Conservation (phyloP, 1,140 invertebrate species). For the Zelostemma sp. region DNA sequence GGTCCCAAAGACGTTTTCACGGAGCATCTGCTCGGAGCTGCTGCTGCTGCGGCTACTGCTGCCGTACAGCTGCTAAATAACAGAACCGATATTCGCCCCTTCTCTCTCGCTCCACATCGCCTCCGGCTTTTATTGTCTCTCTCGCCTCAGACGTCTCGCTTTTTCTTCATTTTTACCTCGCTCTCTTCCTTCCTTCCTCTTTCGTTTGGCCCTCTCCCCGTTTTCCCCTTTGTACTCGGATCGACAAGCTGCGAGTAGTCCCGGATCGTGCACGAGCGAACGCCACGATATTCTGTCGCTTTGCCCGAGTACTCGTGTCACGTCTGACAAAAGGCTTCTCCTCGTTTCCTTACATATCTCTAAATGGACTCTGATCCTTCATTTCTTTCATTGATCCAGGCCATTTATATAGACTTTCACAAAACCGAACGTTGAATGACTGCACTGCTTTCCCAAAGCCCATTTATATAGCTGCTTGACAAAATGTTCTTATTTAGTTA, state of each 20-base stretch:
- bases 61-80: slow-evolving; percentile 67
- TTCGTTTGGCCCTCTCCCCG: slow-evolving; percentile 28
- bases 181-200: slow-evolving; percentile 9
- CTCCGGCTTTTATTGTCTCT: slow-evolving; percentile 5
- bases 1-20: slow-evolving; percentile 60
- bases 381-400: slow-evolving; percentile 1
- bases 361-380: slow-evolving; percentile 11
- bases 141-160: slow-evolving; percentile 4
- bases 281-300: slow-evolving; percentile 25
- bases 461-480: background rate
- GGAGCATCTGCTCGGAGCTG: slow-evolving; percentile 59
- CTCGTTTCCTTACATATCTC: slow-evolving; percentile 21
- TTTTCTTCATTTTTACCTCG: slow-evolving; percentile 2
- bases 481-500: background rate
- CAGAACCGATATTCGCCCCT: slow-evolving; percentile 51
- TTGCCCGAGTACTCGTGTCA: slow-evolving; percentile 45
- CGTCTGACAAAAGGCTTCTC: slow-evolving; percentile 30
- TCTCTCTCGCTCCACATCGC: slow-evolving; percentile 6
- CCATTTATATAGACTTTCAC: background rate
- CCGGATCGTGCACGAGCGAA: slow-evolving; percentile 23
- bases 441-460: background rate
- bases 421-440: background rate
- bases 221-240: slow-evolving; percentile 53
- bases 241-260: slow-evolving; percentile 51
- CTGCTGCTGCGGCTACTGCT: slow-evolving; percentile 20